These are phyloP conservation scores for Reinhardtius hippoglossoides DNA, from an alignment of 2,113 vertebrate genomes.

Conservation along the genomic window DNA sequence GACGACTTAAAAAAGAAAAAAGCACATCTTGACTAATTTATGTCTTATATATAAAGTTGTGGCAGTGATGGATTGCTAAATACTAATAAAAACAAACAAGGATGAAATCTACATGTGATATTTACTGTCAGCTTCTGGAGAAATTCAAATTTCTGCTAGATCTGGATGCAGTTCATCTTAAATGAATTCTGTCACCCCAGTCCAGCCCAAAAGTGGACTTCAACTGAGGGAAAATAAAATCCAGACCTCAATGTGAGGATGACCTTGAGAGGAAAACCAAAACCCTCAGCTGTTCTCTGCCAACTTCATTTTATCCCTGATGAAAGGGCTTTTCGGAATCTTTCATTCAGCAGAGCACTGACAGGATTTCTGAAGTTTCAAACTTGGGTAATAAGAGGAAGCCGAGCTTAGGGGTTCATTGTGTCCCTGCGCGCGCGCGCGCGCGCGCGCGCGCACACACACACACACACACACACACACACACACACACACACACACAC, in stretches of 20 bases:
- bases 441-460: too few species aligned
- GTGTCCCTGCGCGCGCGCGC: not conserved
- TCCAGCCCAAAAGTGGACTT: slow-evolving; percentile 3
- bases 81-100: too few species aligned
- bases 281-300: slow-evolving; percentile 32
- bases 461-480: too few species aligned
- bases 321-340: slow-evolving; percentile 63
- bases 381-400: slow-evolving; percentile 42
- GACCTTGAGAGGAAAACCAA: slow-evolving; percentile 68
- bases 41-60: too few species aligned
- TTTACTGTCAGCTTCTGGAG: too few species aligned
- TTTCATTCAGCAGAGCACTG: slow-evolving; percentile 51
- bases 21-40: too few species aligned
- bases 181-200: not conserved
- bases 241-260: slow-evolving; percentile 25
- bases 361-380: slow-evolving; percentile 51
- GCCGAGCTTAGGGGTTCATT: slow-evolving; percentile 13
- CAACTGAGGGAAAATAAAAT: slow-evolving; percentile 4
- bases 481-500: too few species aligned
- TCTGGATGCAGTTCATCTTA: not conserved
- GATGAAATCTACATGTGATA: too few species aligned
- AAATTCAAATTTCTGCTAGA: too few species aligned
- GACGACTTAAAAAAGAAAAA: too few species aligned
- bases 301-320: slow-evolving; percentile 67
- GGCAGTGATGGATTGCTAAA: too few species aligned